A percentile compares a stretch with the other conserved stretches of the same genome.
These are phyloP conservation scores for Gonioctena quinquepunctata DNA, from an alignment of 1,140 invertebrate species.

Conservation along the genomic window DNA sequence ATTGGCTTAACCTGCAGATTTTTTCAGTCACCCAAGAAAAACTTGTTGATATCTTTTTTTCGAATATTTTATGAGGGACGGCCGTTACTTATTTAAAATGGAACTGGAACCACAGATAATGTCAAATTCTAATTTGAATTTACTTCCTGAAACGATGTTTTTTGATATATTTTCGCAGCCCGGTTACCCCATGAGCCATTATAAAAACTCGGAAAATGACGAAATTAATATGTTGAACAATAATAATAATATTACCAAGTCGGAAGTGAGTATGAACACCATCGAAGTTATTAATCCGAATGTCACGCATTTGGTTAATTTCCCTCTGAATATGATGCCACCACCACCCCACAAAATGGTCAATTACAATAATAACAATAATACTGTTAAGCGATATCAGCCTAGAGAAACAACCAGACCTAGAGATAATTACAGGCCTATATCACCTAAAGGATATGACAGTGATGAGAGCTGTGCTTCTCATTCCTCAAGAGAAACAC, in stretches of 20 bases:
- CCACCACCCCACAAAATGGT: constrained; percentile 21
- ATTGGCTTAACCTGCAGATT: constrained; percentile 3
- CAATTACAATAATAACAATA: constrained; percentile 26
- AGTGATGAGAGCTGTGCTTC: constrained; percentile 32
- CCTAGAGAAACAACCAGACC: constrained; percentile 10
- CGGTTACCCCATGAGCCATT: constrained; percentile 2
- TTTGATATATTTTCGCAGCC: background rate
- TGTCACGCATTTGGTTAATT: constrained; percentile 1
- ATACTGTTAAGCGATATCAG: constrained; percentile 12
- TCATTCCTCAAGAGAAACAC: constrained; percentile 22
- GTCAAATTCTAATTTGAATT: constrained; percentile 10
- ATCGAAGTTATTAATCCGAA: constrained; percentile 11
- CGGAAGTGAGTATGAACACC: background rate
- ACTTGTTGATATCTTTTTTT: constrained; percentile 4
- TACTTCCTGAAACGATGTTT: constrained; percentile 5
- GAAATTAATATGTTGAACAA: constrained; percentile 9
- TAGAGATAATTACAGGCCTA: constrained; percentile 15
- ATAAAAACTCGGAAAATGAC: constrained; percentile 9
- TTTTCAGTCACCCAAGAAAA: constrained; percentile 11
- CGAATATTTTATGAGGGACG: no score
- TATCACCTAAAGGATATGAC: constrained; percentile 24
- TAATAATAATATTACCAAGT: constrained; percentile 13
- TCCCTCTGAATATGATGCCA: constrained; percentile 21
- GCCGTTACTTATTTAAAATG: background rate
- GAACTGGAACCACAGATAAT: constrained; percentile 10